Percentiles rank a stretch among this genome's conserved stretches.
Evolutionary conservation across 2,113 vertebrate species (phyloP).

Genomic region (Bagarius yarrelli): DNA sequence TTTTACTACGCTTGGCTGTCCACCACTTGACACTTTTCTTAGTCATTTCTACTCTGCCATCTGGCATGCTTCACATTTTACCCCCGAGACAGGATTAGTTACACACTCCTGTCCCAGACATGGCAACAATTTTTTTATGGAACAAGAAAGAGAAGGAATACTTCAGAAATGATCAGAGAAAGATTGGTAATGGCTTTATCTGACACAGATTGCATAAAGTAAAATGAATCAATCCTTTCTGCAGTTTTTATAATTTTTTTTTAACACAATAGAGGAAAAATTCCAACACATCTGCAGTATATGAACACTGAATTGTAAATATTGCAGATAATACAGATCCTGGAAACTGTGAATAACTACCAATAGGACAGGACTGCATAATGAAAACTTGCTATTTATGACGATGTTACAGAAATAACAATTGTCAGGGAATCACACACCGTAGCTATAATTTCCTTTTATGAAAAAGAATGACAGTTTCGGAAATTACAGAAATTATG

Average conservation of each 20-base stretch:
- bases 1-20: slow-evolving; percentile 37
- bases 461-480: slow-evolving; percentile 2
- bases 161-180: slow-evolving; percentile 22
- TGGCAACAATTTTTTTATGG: slow-evolving; percentile 35
- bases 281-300: no score
- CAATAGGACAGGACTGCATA: background rate
- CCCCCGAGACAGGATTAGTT: slow-evolving; percentile 41
- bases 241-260: background rate
- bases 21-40: slow-evolving; percentile 47
- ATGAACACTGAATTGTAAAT: no score
- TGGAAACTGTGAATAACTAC: background rate
- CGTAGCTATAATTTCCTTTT: background rate
- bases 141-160: slow-evolving; percentile 20
- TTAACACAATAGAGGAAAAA: no score
- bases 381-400: background rate
- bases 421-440: background rate
- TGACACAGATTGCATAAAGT: background rate
- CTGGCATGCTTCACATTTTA: slow-evolving; percentile 43
- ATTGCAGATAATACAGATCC: background rate
- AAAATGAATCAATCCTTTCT: background rate
- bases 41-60: slow-evolving; percentile 46
- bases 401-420: background rate
- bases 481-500: slow-evolving; percentile 25
- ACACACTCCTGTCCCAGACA: slow-evolving; percentile 31
- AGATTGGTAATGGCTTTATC: background rate